phyloP scores from a whole-genome alignment of 2,113 vertebrate genomes.

The Helogale parvula region DNA sequence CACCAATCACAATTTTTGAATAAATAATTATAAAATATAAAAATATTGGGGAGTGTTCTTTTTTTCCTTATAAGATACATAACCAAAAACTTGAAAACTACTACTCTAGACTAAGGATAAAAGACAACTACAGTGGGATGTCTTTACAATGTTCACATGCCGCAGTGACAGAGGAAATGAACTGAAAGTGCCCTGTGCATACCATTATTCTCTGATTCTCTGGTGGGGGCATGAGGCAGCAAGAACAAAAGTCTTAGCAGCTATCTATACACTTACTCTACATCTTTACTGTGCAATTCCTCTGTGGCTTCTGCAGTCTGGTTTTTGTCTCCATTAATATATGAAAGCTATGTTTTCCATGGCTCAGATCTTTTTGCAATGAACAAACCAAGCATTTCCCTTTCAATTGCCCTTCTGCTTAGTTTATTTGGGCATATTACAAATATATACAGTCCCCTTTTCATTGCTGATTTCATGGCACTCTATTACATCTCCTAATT shows the following conservation, averaged over 20 bases:
- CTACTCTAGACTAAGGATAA: background rate
- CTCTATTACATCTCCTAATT: background rate
- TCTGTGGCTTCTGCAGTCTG: background rate
- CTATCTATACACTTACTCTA: background rate
- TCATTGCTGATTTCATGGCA: background rate
- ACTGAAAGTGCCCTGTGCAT: background rate
- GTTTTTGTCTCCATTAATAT: background rate
- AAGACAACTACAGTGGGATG: background rate
- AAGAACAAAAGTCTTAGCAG: background rate
- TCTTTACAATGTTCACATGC: background rate
- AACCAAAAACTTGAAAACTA: background rate
- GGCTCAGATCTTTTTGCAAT: background rate
- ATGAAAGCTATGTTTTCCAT: background rate
- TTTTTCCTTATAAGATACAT: background rate
- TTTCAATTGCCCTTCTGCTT: background rate
- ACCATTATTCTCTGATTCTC: background rate
- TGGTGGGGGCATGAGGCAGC: background rate
- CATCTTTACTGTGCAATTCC: background rate
- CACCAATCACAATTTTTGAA: background rate
- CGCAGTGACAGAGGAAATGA: background rate
- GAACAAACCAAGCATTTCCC: background rate
- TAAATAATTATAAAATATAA: background rate
- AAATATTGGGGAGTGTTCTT: background rate
- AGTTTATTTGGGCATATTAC: background rate
- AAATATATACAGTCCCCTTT: background rate